Conservation (phyloP, 2,797 vertebrate species). For the Pseudochirops corinnae region DNA sequence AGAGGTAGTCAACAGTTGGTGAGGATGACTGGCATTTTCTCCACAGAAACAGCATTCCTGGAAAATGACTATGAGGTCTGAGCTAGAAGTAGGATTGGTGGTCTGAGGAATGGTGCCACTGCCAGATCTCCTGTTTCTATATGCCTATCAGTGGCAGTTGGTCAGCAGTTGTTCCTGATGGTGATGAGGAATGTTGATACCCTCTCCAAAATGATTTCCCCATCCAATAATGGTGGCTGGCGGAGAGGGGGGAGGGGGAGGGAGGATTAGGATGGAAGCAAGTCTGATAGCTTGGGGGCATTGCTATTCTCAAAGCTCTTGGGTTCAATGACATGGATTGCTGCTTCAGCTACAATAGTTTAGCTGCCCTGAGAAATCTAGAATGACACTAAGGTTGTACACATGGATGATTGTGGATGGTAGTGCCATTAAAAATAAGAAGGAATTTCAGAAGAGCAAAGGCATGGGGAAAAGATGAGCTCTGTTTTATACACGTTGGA, state of each 20-base stretch:
- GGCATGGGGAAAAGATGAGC: not conserved
- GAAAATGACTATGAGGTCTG: not conserved
- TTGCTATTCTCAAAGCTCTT: not conserved
- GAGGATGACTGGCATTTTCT: not conserved
- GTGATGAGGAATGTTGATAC: not conserved
- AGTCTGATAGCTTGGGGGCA: not conserved
- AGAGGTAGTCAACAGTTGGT: not conserved
- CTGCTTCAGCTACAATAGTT: no score
- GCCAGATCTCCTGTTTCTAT: not conserved
- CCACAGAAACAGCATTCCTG: not conserved
- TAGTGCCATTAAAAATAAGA: not conserved
- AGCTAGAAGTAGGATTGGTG: not conserved
- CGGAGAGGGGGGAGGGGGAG: no score
- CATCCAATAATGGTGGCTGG: not conserved
- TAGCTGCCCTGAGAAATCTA: not conserved
- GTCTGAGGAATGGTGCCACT: not conserved
- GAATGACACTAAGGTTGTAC: not conserved
- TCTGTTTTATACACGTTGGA: not conserved
- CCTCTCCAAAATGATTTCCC: not conserved
- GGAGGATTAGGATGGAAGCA: not conserved
- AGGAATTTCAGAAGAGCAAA: not conserved
- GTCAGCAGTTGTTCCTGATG: not conserved
- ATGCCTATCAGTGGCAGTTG: not conserved
- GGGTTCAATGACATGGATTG: not conserved
- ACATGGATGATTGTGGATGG: not conserved